Conservation (phyloP, 2,888 invertebrate species). For the Drosophila eohydei region DNA sequence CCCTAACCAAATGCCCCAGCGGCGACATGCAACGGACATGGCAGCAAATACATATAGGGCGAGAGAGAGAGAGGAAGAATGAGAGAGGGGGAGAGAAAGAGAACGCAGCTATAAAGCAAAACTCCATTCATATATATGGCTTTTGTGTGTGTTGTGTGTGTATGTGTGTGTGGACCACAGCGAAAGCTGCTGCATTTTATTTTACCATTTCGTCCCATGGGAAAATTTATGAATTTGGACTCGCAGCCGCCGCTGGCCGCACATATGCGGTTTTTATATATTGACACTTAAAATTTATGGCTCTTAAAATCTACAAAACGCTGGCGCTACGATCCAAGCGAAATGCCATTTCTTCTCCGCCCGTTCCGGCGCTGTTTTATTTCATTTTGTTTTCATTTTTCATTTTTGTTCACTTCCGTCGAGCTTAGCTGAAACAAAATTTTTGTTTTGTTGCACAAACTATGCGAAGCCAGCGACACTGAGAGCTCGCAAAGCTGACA, state of each 20-base stretch:
- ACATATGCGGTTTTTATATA: slow-evolving; percentile 80
- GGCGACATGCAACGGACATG: slow-evolving; percentile 54
- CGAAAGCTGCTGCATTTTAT: slow-evolving; percentile 69
- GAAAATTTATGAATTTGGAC: slow-evolving; percentile 77
- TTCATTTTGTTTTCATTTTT: slow-evolving; percentile 1
- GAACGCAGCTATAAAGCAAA: slow-evolving; percentile 69
- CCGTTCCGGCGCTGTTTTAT: background rate
- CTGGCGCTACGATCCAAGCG: slow-evolving; percentile 26
- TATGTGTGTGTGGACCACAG: slow-evolving; percentile 33
- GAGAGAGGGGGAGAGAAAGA: background rate
- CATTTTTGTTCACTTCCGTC: slow-evolving; percentile 20
- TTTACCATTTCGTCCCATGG: slow-evolving; percentile 74
- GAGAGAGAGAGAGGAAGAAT: background rate
- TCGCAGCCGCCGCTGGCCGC: slow-evolving; percentile 68
- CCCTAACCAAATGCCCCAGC: slow-evolving; percentile 42
- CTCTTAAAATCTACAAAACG: slow-evolving; percentile 79
- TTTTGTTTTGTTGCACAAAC: slow-evolving; percentile 48
- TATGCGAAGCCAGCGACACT: slow-evolving; percentile 56
- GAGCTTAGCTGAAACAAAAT: slow-evolving; percentile 35
- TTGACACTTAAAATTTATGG: slow-evolving; percentile 80
- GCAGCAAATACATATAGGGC: slow-evolving; percentile 22
- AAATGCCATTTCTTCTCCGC: slow-evolving; percentile 16
- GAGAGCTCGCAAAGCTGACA: slow-evolving; percentile 44
- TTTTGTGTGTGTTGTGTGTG: slow-evolving; percentile 25
- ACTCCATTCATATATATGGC: slow-evolving; percentile 49